Percentiles rank a stretch among this genome's conserved stretches.
Conservation (phyloP, 2,113 vertebrate genomes). For the Chionis minor region DNA sequence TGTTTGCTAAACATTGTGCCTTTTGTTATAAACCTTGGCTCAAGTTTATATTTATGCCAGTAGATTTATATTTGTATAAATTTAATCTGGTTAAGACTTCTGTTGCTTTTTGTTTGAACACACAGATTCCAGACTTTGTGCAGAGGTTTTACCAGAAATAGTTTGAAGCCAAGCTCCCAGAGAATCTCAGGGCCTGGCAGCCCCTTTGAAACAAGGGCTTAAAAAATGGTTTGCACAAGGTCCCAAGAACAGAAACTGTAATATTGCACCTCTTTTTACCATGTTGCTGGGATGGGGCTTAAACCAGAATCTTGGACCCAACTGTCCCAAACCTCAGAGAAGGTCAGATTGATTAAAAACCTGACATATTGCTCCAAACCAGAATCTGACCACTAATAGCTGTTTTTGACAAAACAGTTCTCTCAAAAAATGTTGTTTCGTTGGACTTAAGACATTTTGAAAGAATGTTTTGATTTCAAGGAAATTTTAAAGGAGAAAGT, state of each 20-base stretch:
- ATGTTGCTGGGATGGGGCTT: neutral
- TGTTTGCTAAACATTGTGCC: conserved; percentile 8
- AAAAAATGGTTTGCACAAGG: neutral
- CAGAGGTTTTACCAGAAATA: neutral
- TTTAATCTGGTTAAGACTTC: neutral
- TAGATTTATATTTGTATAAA: neutral
- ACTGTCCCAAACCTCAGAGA: neutral
- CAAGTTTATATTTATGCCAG: neutral
- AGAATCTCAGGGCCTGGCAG: neutral
- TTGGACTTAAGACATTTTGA: neutral
- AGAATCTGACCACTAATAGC: conserved; percentile 27
- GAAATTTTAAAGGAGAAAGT: conserved; percentile 11
- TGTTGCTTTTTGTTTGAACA: neutral
- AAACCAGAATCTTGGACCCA: neutral
- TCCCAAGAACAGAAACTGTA: neutral
- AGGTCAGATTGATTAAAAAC: neutral
- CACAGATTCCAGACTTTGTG: neutral
- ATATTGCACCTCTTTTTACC: neutral
- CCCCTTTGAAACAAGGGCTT: neutral
- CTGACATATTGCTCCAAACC: neutral
- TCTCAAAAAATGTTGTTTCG: neutral
- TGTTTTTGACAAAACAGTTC: conserved; percentile 12
- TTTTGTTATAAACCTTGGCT: neutral
- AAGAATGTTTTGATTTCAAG: conserved; percentile 28
- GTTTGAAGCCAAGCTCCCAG: neutral